Base-by-base conservation (phyloP, 2,113 vertebrate species). In the Embiotoca jacksoni region DNA sequence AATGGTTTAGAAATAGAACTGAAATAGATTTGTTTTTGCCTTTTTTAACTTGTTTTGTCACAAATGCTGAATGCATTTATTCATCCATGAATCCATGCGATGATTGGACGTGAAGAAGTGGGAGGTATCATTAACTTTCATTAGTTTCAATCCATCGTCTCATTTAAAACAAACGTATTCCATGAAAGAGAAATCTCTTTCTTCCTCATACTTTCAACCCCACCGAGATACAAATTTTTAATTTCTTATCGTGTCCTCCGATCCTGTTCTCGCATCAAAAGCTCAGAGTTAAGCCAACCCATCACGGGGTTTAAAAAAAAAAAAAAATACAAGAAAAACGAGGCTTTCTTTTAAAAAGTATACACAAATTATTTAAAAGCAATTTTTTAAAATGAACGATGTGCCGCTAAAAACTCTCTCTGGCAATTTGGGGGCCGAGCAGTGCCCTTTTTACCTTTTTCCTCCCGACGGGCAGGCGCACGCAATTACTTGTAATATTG, bases 401-500 rank as follows among this genome's bases (percentile, higher is more conserved):
- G n/a, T 76, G 62, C 36, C 3, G 3, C 7, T 73, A 60, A 88
- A 82, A 70, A 23, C 23, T 23, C 47, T 80, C 54, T 64, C 36
- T 65, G 50, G 59, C 53, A 72, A 31, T 60, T 77, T 57, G 14
- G 14, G 13, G 59, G n/a, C 44, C 10, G 37, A 72, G 35, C 10
- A 7, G 33, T 75, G 55, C 62, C 70, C 79, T 83, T 86, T 86
- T 76, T 75, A 86, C 67, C 82, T 67, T 47, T 35, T 39, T 77
- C 71, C 61, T 39, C 75, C 71, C 61, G 15, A 6, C 30, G 39
- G 54, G 47, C 31, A 36, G 33, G 54, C 47, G 39, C 82, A 83
- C 63, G 89, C 71, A 91, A 84, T 79, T 80, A 80, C 50, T 80
- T 83, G 74, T 77, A 91, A 91, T 72, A 75, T 52, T 65, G 52